Evolutionary conservation across 2,113 vertebrate genomes (phyloP).

Genomic region (Smithornis capensis): DNA sequence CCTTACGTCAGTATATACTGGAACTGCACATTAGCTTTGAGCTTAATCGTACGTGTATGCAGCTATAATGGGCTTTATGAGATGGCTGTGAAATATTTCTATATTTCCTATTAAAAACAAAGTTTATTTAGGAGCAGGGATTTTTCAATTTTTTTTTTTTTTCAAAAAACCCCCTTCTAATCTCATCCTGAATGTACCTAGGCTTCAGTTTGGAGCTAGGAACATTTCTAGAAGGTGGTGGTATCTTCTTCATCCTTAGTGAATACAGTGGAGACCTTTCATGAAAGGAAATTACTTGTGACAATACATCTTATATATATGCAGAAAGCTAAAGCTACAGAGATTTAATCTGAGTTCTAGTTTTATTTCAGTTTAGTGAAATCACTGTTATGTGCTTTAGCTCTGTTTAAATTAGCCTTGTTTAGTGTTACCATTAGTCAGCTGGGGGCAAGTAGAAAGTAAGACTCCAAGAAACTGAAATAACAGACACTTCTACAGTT

Average conservation of each 20-base stretch:
- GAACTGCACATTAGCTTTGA: background rate
- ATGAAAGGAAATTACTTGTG: background rate
- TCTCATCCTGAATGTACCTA: background rate
- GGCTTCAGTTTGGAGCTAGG: background rate
- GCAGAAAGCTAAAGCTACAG: background rate
- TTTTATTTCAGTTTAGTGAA: conserved; percentile 42
- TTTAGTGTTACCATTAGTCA: conserved; percentile 13
- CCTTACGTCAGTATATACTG: background rate
- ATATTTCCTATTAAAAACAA: background rate
- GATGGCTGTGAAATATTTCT: background rate
- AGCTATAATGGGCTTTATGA: background rate
- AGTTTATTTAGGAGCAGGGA: background rate
- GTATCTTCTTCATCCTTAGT: background rate
- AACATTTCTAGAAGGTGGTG: background rate
- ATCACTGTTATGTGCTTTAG: conserved; percentile 5
- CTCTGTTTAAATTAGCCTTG: conserved; percentile 16
- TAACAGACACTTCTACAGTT: background rate
- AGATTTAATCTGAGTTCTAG: background rate
- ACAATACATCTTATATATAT: background rate
- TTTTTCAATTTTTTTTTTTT: background rate
- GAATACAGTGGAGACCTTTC: background rate
- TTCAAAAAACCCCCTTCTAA: background rate
- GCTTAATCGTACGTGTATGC: background rate
- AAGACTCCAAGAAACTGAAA: background rate
- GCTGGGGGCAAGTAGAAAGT: background rate